A percentile compares a stretch with the other conserved stretches of the same genome.
These are phyloP conservation scores for Myoxocephalus aenaeus DNA, from an alignment of 2,797 vertebrate genomes.

Conservation along the genomic window DNA sequence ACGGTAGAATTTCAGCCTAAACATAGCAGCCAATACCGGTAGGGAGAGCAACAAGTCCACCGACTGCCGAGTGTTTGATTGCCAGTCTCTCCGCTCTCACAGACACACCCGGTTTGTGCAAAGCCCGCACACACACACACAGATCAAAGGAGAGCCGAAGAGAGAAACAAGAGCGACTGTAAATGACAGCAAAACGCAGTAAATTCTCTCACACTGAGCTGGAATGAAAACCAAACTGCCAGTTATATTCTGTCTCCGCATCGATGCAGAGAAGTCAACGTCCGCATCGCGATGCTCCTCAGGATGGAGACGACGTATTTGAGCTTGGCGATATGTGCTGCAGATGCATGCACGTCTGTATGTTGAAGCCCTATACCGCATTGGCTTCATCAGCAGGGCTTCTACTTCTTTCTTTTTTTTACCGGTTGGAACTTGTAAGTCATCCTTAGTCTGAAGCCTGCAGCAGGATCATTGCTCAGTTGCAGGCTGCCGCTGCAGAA, in stretches of 20 bases:
- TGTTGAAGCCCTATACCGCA: constrained; percentile 28
- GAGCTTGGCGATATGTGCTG: neutral
- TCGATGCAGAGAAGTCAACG: neutral
- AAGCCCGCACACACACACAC: neutral
- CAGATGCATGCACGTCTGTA: neutral
- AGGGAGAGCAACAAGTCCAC: neutral
- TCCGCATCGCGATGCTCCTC: neutral
- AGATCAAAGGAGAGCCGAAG: neutral
- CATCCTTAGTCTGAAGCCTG: constrained; percentile 55
- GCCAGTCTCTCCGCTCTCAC: neutral
- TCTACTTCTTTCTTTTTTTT: neutral
- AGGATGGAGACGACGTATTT: neutral
- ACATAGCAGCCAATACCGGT: neutral
- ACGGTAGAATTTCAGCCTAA: neutral
- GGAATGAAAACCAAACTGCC: neutral
- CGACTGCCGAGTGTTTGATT: neutral
- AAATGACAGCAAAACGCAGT: neutral
- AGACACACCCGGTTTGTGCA: neutral
- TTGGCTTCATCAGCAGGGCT: constrained; percentile 25
- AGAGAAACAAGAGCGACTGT: neutral
- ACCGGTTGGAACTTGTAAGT: constrained; percentile 40
- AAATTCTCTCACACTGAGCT: neutral
- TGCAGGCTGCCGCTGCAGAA: constrained; percentile 39
- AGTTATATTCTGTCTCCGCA: neutral
- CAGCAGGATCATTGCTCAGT: constrained; percentile 48